Conservation (phyloP, 1,140 invertebrate genomes). For the Acromyrmex heyeri region DNA sequence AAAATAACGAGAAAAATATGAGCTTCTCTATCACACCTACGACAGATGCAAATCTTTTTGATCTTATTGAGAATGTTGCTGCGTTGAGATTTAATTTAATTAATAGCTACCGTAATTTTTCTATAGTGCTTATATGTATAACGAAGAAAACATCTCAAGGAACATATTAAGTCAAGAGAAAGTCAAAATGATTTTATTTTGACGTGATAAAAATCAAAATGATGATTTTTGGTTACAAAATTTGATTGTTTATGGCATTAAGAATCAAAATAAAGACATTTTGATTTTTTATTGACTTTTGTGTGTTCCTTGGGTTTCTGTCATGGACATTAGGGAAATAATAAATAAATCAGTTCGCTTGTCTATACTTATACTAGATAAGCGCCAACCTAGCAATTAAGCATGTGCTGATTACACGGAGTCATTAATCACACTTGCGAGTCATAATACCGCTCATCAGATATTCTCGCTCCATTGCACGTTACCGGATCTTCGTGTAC, state of each 20-base stretch:
- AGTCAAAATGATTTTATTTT: too few species aligned
- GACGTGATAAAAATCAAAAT: too few species aligned
- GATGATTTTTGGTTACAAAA: too few species aligned
- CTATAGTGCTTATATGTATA: background rate
- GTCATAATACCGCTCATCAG: constrained; percentile 38
- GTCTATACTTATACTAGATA: constrained; percentile 14
- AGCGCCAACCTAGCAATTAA: constrained; percentile 1
- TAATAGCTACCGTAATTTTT: background rate
- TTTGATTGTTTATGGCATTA: too few species aligned
- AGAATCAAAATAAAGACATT: too few species aligned
- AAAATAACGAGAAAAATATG: background rate
- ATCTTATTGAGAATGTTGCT: background rate
- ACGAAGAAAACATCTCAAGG: background rate
- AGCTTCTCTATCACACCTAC: background rate
- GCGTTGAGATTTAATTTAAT: background rate
- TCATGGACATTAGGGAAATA: background rate
- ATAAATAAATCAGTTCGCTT: constrained; percentile 9
- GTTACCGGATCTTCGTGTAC: constrained; percentile 6
- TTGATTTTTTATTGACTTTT: too few species aligned
- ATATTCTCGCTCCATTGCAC: background rate
- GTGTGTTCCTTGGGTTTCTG: background rate
- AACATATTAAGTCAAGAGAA: too few species aligned
- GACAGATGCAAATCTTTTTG: background rate
- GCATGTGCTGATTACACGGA: constrained; percentile 24
- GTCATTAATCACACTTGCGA: constrained; percentile 11